Base-by-base conservation (phyloP, 2,888 invertebrate genomes). In the Rhagonycha lutea region DNA sequence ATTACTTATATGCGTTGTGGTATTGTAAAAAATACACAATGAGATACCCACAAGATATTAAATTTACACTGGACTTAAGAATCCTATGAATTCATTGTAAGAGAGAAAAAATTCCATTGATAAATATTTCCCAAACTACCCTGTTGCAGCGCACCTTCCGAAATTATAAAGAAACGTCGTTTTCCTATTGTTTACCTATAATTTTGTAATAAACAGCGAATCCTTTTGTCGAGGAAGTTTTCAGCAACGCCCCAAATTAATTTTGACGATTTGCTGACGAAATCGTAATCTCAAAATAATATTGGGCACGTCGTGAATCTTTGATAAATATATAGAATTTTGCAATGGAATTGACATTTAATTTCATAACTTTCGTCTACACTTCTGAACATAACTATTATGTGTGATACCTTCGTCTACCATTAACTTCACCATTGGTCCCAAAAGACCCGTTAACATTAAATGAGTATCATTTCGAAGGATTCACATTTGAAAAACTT, bases 261-360 rank as follows among this genome's bases (percentile, higher is more conserved):
- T 47, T 8, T 32, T 4, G 32, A 32, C 32, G 32, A 32, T 32
- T 32, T 47, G n/a, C 47, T 47, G 47, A 47, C 47, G 47, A 47
- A 47, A 14, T 18, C 18, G 10, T 71, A 71, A 71, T 63, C 47
- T 65, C 12, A 60, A 71, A 65, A 71, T 71, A 71, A 71, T 32
- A 24, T n/a, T 28, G 61, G 28, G 28, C 70, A 61, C n/a, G 7
- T 47, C 47, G 8, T 7, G n/a, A 47, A n/a, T 47, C n/a, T 26
- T 47, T 47, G 47, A 23, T 24, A 60, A 69, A 69, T 69, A 69
- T 47, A 69, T 69, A 69, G 69, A 69, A 69, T 69, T 69, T 47
- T 11, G 72, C 75, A 75, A 72, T 69, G 63, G 61, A 75, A 75
- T 75, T 75, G 72, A 69, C 75, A 75, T 75, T 75, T 75, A 75